Percentiles rank a stretch among this genome's conserved stretches.
phyloP scores from a whole-genome alignment of 1,140 invertebrate species.

The Heliconius nattereri region DNA sequence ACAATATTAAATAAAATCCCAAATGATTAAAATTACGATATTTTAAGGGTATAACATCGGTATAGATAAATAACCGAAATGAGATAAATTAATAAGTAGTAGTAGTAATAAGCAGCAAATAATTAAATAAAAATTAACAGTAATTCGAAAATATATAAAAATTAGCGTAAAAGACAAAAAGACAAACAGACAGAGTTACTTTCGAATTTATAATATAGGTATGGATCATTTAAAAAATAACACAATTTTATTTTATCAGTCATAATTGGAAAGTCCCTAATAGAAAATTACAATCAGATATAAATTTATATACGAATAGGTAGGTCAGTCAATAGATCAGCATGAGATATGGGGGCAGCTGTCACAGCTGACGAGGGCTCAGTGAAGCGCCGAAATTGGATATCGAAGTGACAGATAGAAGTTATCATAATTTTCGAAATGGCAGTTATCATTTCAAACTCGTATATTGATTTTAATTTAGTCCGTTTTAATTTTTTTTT shows the following conservation, averaged over 20 bases:
- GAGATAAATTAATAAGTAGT: too few relatives aligned
- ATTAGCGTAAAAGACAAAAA: too few relatives aligned
- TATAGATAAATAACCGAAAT: too few relatives aligned
- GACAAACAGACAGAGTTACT: too few relatives aligned
- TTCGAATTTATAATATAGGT: too few relatives aligned
- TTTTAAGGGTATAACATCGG: too few relatives aligned
- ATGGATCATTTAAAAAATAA: neutral
- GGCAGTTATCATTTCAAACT: constrained; percentile 11
- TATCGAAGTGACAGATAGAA: constrained; percentile 43
- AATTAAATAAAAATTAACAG: too few relatives aligned
- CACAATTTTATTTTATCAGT: neutral
- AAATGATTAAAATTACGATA: too few relatives aligned
- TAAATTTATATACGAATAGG: neutral
- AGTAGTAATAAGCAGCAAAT: too few relatives aligned
- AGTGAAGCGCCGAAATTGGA: constrained; percentile 45
- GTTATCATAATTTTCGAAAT: constrained; percentile 24
- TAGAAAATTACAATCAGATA: neutral
- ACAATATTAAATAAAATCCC: too few relatives aligned
- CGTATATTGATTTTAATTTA: constrained; percentile 19
- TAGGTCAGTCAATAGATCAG: constrained; percentile 15
- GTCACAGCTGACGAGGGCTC: constrained; percentile 53
- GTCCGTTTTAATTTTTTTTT: neutral
- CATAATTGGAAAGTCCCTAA: neutral
- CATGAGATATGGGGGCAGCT: constrained; percentile 33
- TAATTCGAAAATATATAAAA: too few relatives aligned